phyloP scores from a whole-genome alignment of 2,797 vertebrate genomes.

The Cryptoblepharus egeriae region DNA sequence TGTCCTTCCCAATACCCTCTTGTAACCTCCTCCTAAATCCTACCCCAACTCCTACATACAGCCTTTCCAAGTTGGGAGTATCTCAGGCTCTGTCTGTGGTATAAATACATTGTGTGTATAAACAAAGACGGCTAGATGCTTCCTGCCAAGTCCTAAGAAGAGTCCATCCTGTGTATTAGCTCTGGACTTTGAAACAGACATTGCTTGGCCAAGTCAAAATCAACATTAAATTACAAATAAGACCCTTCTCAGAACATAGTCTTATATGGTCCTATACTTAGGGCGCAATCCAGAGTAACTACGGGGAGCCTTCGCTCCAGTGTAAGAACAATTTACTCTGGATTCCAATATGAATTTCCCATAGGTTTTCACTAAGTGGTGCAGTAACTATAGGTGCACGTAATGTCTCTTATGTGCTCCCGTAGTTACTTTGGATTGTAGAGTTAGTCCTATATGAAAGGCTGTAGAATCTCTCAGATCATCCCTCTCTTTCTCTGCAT shows the following conservation, averaged over 20 bases:
- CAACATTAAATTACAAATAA: background rate
- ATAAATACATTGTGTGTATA: constrained; percentile 8
- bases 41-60: background rate
- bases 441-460: background rate
- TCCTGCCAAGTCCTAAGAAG: background rate
- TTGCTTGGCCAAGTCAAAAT: background rate
- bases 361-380: too few relatives aligned
- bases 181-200: background rate
- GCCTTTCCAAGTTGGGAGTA: background rate
- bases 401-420: too few relatives aligned
- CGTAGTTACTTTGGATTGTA: too few relatives aligned
- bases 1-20: background rate
- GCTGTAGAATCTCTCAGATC: background rate
- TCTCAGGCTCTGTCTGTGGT: background rate
- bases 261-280: too few relatives aligned
- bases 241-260: too few relatives aligned
- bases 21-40: background rate
- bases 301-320: too few relatives aligned
- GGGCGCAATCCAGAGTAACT: too few relatives aligned
- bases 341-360: too few relatives aligned
- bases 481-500: too few relatives aligned
- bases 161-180: background rate
- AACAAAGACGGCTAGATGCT: constrained; percentile 16
- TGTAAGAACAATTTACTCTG: too few relatives aligned
- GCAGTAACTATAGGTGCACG: too few relatives aligned